Percentiles rank a stretch among this genome's conserved stretches.
Conservation (phyloP, 2,888 invertebrate species). For the Gastracanthus pulcherrimus region DNA sequence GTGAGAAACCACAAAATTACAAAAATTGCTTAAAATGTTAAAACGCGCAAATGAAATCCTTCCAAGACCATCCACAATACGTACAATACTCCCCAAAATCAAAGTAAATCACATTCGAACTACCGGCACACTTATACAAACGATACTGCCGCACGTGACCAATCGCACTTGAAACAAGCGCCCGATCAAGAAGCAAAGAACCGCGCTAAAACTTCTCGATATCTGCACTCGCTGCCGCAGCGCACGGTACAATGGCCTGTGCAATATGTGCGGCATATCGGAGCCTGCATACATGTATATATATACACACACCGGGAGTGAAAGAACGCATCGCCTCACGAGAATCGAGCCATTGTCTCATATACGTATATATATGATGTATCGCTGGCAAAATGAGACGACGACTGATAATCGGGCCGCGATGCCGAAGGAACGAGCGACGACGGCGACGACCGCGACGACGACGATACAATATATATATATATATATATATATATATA, state of each 20-base stretch:
- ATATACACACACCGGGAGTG: neutral
- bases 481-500: neutral
- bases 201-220: constrained; percentile 9
- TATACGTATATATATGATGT: neutral
- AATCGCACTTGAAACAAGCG: no score
- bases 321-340: neutral
- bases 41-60: neutral
- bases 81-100: no score
- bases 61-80: no score
- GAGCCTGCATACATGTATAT: neutral
- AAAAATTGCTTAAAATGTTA: neutral
- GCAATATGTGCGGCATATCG: constrained; percentile 17
- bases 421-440: no score
- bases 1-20: no score
- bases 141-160: no score
- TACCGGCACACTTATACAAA: no score
- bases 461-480: no score
- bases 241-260: constrained; percentile 29
- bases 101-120: no score
- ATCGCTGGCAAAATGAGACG: no score
- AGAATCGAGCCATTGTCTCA: constrained; percentile 44
- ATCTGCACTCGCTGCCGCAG: neutral
- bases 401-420: no score
- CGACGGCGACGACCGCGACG: no score
- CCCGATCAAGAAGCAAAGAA: neutral